Conservation (phyloP, 2,888 invertebrate genomes). For the Pteria penguin region DNA sequence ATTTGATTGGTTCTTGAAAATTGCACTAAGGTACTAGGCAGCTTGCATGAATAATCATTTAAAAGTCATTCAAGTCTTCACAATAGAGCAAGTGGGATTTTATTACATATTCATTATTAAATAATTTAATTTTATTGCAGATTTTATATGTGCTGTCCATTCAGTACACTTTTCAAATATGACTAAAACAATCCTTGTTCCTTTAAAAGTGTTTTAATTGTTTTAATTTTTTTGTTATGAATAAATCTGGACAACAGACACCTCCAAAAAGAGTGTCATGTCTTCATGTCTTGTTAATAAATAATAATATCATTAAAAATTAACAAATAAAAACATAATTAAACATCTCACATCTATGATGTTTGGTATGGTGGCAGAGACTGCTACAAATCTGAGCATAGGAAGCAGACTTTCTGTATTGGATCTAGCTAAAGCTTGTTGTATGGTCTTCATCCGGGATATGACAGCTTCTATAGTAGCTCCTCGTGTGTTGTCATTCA, state of each 20-base stretch:
- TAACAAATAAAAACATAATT: neutral
- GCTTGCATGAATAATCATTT: too few species aligned
- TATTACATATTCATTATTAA: too few species aligned
- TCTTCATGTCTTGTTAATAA: neutral
- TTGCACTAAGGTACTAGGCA: too few species aligned
- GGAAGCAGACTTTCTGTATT: slow-evolving; percentile 30
- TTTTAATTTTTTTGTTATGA: too few species aligned
- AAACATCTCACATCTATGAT: slow-evolving; percentile 83
- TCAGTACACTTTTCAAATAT: too few species aligned
- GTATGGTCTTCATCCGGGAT: slow-evolving; percentile 89
- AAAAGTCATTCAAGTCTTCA: too few species aligned
- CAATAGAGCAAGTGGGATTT: too few species aligned
- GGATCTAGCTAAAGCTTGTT: slow-evolving; percentile 77
- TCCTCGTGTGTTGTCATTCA: slow-evolving; percentile 87
- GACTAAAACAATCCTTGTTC: too few species aligned
- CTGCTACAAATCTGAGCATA: slow-evolving; percentile 85
- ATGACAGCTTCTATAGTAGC: slow-evolving; percentile 90
- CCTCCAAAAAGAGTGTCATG: neutral
- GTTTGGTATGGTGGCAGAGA: slow-evolving; percentile 90
- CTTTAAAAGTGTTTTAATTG: too few species aligned
- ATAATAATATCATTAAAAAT: neutral
- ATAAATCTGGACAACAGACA: neutral
- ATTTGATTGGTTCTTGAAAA: too few species aligned
- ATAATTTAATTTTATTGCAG: too few species aligned
- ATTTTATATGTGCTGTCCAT: too few species aligned